phyloP scores from a whole-genome alignment of 2,888 invertebrate genomes.

The Microdon myrmicae region DNA sequence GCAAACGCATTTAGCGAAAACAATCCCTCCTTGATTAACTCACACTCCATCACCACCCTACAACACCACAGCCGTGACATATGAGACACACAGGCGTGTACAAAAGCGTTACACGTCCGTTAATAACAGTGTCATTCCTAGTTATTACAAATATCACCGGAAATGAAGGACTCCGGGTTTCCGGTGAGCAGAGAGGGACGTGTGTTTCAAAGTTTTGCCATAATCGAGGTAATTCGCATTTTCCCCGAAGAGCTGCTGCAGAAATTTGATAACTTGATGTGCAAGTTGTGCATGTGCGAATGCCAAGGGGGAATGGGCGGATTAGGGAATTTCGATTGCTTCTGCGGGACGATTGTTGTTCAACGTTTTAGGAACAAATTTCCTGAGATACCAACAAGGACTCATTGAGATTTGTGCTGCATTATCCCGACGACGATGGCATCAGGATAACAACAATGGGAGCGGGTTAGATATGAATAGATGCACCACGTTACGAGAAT shows the following conservation, averaged over 20 bases:
- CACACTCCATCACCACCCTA: too few relatives aligned
- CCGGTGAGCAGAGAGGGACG: too few relatives aligned
- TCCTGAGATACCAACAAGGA: conserved; percentile 21
- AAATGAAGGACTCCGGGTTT: too few relatives aligned
- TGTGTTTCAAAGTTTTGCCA: conserved; percentile 22
- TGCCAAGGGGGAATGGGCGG: too few relatives aligned
- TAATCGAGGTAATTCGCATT: conserved; percentile 39
- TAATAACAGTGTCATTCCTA: conserved; percentile 20
- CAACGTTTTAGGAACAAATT: conserved; percentile 15
- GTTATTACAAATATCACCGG: conserved; percentile 17
- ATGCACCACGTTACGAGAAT: conserved; percentile 1
- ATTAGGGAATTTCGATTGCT: too few relatives aligned
- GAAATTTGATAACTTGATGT: conserved; percentile 13
- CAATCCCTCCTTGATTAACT: too few relatives aligned
- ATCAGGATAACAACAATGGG: conserved; percentile 1
- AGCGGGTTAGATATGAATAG: not conserved
- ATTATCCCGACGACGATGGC: conserved; percentile 3
- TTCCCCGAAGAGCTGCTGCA: conserved; percentile 10
- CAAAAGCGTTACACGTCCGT: not conserved
- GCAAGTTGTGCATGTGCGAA: too few relatives aligned
- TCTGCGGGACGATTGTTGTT: too few relatives aligned
- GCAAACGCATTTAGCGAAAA: conserved; percentile 14
- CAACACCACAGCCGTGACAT: not conserved
- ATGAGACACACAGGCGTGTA: not conserved
- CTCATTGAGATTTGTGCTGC: conserved; percentile 15